These are phyloP conservation scores for Drosophila santomea DNA, from an alignment of 1,140 invertebrate species.

Conservation along the genomic window DNA sequence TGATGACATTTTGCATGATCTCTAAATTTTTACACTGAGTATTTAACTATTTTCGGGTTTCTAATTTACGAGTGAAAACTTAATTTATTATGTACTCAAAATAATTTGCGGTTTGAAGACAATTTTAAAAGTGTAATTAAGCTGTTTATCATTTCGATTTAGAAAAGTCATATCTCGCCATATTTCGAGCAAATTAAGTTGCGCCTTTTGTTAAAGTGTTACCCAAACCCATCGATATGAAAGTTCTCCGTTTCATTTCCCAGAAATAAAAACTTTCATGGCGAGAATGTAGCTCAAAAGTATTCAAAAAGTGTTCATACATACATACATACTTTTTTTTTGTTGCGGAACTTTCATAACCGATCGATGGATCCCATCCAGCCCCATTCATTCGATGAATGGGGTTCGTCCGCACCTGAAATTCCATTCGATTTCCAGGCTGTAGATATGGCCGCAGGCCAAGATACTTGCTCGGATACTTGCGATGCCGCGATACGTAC, in stretches of 20 bases:
- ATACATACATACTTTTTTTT: background rate
- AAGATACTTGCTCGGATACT: constrained; percentile 29
- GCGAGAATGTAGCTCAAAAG: constrained; percentile 40
- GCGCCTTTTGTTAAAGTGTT: background rate
- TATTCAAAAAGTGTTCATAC: constrained; percentile 16
- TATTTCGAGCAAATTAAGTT: background rate
- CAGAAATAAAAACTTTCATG: constrained; percentile 39
- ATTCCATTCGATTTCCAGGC: constrained; percentile 34
- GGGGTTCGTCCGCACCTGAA: constrained; percentile 23
- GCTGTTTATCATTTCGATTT: background rate
- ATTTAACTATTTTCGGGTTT: background rate
- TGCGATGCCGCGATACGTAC: constrained; percentile 10
- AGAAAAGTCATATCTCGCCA: background rate
- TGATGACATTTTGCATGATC: constrained; percentile 1
- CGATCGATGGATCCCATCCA: constrained; percentile 6
- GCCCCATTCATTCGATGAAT: constrained; percentile 4
- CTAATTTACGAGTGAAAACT: background rate
- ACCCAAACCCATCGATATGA: constrained; percentile 9
- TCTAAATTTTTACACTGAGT: background rate
- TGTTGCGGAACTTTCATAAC: constrained; percentile 42
- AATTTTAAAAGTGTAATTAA: no score
- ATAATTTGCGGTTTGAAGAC: no score
- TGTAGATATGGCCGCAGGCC: constrained; percentile 20
- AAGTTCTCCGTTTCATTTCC: constrained; percentile 15
- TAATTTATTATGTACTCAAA: background rate